Conservation (phyloP, 2,888 invertebrate species). For the Athalia circularis region DNA sequence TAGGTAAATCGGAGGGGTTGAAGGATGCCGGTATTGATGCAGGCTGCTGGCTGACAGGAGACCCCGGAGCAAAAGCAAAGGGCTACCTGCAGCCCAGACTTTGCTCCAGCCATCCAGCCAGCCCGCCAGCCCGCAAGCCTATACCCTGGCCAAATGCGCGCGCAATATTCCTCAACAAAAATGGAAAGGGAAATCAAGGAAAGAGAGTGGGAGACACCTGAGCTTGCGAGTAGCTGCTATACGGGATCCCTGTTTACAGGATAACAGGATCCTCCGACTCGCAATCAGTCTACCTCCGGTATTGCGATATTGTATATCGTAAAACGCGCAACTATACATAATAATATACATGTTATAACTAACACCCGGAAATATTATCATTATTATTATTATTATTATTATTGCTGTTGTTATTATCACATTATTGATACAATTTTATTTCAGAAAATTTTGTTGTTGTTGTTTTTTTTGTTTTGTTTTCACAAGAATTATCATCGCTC, state of each 20-base stretch:
- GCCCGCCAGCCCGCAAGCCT: conserved; percentile 49
- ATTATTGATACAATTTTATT: too few species aligned
- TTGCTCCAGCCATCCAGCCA: conserved; percentile 56
- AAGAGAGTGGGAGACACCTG: conserved; percentile 40
- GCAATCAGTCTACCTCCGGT: conserved; percentile 45
- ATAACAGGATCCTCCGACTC: conserved; percentile 59
- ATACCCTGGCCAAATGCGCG: conserved; percentile 66
- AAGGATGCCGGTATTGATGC: conserved; percentile 60
- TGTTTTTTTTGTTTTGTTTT: too few species aligned
- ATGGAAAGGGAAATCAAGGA: too few species aligned
- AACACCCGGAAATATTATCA: too few species aligned
- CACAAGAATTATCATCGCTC: too few species aligned
- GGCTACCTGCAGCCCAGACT: conserved; percentile 70
- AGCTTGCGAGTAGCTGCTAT: conserved; percentile 16
- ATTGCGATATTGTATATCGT: conserved; percentile 53
- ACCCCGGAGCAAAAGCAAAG: conserved; percentile 62
- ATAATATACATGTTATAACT: conserved; percentile 33
- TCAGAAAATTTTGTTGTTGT: too few species aligned
- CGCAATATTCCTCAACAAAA: conserved; percentile 16
- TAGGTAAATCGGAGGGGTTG: conserved; percentile 61
- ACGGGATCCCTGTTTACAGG: conserved; percentile 62
- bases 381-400: too few species aligned
- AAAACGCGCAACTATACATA: conserved; percentile 49
- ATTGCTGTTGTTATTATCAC: too few species aligned
- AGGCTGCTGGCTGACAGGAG: conserved; percentile 62